A percentile compares a stretch with the other conserved stretches of the same genome.
Conservation (phyloP, 2,888 invertebrate species). For the Mellilla xanthometata region DNA sequence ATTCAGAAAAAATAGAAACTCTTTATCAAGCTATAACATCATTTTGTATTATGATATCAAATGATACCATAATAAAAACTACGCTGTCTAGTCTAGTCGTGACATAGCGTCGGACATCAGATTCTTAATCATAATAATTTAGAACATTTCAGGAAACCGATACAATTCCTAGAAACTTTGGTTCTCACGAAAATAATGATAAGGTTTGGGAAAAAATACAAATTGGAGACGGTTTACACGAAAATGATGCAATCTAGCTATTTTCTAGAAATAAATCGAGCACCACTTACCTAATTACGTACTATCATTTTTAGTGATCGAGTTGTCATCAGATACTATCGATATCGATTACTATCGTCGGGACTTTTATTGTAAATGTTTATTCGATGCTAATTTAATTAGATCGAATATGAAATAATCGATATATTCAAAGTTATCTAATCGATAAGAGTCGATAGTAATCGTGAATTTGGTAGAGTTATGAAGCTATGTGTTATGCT, state of each 20-base stretch:
- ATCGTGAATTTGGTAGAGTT: slow-evolving; percentile 19
- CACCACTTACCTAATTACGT: slow-evolving; percentile 28
- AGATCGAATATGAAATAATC: slow-evolving; percentile 43
- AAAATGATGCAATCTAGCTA: slow-evolving; percentile 11
- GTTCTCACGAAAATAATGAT: too few species aligned
- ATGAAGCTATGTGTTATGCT: slow-evolving; percentile 15
- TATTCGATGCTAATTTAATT: slow-evolving; percentile 49
- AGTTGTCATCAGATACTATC: slow-evolving; percentile 34
- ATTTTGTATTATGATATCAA: too few species aligned
- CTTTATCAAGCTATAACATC: too few species aligned
- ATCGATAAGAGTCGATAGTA: slow-evolving; percentile 20
- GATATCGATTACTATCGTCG: slow-evolving; percentile 31
- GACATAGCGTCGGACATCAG: too few species aligned
- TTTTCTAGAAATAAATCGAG: slow-evolving; percentile 19
- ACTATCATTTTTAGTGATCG: slow-evolving; percentile 25
- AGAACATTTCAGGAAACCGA: too few species aligned
- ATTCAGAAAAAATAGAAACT: too few species aligned
- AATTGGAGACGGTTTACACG: not conserved
- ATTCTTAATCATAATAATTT: too few species aligned
- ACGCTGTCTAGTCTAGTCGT: too few species aligned
- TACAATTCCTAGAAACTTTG: too few species aligned
- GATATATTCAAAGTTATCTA: slow-evolving; percentile 30
- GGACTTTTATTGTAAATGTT: slow-evolving; percentile 41
- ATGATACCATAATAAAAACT: too few species aligned
- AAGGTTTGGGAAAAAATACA: too few species aligned